Conservation (phyloP, 2,113 vertebrate species). For the Spea bombifrons region DNA sequence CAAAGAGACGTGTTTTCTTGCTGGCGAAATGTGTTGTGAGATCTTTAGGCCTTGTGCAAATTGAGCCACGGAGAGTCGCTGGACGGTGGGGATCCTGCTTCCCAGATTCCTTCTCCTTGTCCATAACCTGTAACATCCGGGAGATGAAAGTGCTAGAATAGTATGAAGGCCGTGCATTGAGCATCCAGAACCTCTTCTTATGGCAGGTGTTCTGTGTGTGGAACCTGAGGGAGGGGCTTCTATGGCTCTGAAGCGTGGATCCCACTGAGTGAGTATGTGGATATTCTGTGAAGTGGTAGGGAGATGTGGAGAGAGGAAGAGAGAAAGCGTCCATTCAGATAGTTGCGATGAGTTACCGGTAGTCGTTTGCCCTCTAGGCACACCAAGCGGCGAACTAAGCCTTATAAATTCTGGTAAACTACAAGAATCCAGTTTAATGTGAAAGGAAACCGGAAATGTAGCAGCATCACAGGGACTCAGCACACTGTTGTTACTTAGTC, state of each 20-base stretch:
- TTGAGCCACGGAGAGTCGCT: constrained; percentile 65
- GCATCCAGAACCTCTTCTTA: constrained; percentile 54
- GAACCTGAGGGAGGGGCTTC: constrained; percentile 48
- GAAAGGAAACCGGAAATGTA: constrained; percentile 60
- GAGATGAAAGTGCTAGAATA: constrained; percentile 73
- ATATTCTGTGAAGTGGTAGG: constrained; percentile 31
- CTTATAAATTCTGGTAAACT: constrained; percentile 48
- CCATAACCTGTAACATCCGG: constrained; percentile 73
- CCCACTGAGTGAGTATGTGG: constrained; percentile 29
- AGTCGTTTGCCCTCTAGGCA: constrained; percentile 39
- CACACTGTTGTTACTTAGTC: constrained; percentile 52
- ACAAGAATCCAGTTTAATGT: constrained; percentile 54
- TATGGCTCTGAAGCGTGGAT: constrained; percentile 12
- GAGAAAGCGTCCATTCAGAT: constrained; percentile 65
- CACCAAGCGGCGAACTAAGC: constrained; percentile 53
- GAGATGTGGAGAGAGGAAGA: constrained; percentile 59
- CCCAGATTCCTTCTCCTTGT: constrained; percentile 64
- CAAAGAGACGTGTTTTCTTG: constrained; percentile 56
- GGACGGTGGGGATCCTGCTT: constrained; percentile 61
- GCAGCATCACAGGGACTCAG: constrained; percentile 49
- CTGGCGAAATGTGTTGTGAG: constrained; percentile 49
- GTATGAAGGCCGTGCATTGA: constrained; percentile 69
- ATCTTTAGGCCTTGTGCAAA: constrained; percentile 66
- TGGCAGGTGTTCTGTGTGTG: constrained; percentile 12
- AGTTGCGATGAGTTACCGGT: constrained; percentile 27